A percentile compares a stretch with the other conserved stretches of the same genome.
These are phyloP conservation scores for Spilarctia lutea DNA, from an alignment of 2,888 invertebrate species.

Conservation along the genomic window DNA sequence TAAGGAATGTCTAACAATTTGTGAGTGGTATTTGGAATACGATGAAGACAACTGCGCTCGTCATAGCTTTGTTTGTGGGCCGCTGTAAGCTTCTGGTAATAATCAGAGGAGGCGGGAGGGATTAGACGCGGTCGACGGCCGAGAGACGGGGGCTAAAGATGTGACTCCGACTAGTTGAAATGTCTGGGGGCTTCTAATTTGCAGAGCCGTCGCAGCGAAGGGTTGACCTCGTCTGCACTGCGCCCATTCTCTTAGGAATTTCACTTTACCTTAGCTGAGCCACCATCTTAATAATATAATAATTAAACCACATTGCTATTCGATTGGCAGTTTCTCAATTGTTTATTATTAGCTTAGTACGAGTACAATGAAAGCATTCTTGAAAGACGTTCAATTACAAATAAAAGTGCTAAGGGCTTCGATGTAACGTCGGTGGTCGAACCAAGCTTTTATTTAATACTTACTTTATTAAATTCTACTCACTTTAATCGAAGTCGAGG, in stretches of 20 bases:
- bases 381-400: background rate
- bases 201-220: conserved; percentile 63
- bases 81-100: conserved; percentile 64
- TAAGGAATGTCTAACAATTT: conserved; percentile 66
- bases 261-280: conserved; percentile 47
- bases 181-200: conserved; percentile 77
- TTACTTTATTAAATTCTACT: conserved; percentile 64
- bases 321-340: conserved; percentile 18
- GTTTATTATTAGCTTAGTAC: conserved; percentile 8
- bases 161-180: conserved; percentile 68
- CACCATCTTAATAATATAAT: conserved; percentile 43
- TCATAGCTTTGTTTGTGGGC: conserved; percentile 76
- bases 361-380: background rate
- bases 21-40: conserved; percentile 68
- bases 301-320: conserved; percentile 27
- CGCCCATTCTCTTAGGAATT: conserved; percentile 57
- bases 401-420: conserved; percentile 53
- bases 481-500: conserved; percentile 56
- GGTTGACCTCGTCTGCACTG: conserved; percentile 69
- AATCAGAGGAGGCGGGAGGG: conserved; percentile 62
- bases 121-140: conserved; percentile 50
- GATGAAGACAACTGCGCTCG: conserved; percentile 71
- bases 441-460: conserved; percentile 64
- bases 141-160: conserved; percentile 45
- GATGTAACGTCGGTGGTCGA: conserved; percentile 59